Evolutionary conservation across 2,888 invertebrate species (phyloP).

Genomic region (Chirona hameri): DNA sequence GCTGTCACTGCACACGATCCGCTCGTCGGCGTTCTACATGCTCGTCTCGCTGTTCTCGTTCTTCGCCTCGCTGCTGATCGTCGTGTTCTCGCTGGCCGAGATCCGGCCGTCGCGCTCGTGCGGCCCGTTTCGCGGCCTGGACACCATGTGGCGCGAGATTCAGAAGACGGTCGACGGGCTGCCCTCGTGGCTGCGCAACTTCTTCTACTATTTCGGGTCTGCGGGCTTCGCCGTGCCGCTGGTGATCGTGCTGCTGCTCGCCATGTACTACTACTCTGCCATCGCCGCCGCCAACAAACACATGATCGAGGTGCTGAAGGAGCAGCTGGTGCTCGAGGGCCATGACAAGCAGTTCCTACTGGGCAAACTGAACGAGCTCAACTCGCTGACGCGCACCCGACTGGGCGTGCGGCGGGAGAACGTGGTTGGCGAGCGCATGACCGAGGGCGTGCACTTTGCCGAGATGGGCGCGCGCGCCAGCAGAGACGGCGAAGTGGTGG

Average conservation of each 20-base stretch:
- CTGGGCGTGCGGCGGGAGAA: neutral
- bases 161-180: constrained; percentile 57
- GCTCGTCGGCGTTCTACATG: constrained; percentile 81
- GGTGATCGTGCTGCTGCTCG: constrained; percentile 63
- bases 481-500: neutral
- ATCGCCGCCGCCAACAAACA: constrained; percentile 72
- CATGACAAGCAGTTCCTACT: constrained; percentile 86
- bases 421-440: constrained; percentile 1
- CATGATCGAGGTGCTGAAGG: constrained; percentile 76
- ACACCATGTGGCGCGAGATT: constrained; percentile 39
- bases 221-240: constrained; percentile 75
- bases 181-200: constrained; percentile 58
- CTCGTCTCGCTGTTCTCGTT: constrained; percentile 72
- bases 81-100: constrained; percentile 69
- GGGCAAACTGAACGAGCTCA: constrained; percentile 56
- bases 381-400: neutral
- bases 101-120: constrained; percentile 63
- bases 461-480: neutral
- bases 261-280: constrained; percentile 78
- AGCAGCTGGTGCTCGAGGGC: constrained; percentile 77
- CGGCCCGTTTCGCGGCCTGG: constrained; percentile 69
- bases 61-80: constrained; percentile 64
- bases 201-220: constrained; percentile 66
- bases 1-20: constrained; percentile 71
- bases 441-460: constrained; percentile 3